Base-by-base conservation (phyloP, 2,888 invertebrate genomes). In the Agrotis segetum region DNA sequence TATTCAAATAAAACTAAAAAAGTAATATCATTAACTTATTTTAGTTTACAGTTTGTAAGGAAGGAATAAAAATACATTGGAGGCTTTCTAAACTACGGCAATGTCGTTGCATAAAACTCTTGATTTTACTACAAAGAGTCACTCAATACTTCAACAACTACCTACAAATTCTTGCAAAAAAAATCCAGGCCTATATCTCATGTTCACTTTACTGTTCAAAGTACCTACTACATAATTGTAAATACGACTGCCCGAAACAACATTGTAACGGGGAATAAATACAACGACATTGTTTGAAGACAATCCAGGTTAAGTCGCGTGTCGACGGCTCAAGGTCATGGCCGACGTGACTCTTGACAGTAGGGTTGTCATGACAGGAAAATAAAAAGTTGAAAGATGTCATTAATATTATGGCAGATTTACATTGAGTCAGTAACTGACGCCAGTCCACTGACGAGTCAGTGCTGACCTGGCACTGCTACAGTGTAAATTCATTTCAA, bases 291-390 rank as follows among this genome's bases (percentile, higher is more conserved):
- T 83, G 79, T 84, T 73, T 67, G 50, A 34, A 77, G 77, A 69
- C 71, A 72, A 58, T 34, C 50, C 67, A 70, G 76, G 70, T 67
- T 73, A 58, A 61, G 55, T 83, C 62, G 83, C 85, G 80, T 83
- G 83, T 71, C 59, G 71, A 79, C 74, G 50, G 58, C 71, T 21
- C 83, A 83, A 81, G 83, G 84, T 79, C 65, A 65, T 16, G 71
- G 44, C 40, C 50, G 69, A 52, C 66, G 62, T 67, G 56, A 24
- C 44, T 70, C 56, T 21, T 29, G 64, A 24, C 56, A 29, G 1
- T 60, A 81, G 78, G 82, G 74, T 61, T 73, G 56, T 47, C 47
- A 56, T 53, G n/a, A 34, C n/a, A 55, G 46, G 40, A 14, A 21
- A 47, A 71, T 63, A 53, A 53, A 29, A 59, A 49, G 49, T 78